A percentile compares a stretch with the other conserved stretches of the same genome.
These are phyloP conservation scores for Omphaloscelis lunosa DNA, from an alignment of 2,888 invertebrate species.

Conservation along the genomic window DNA sequence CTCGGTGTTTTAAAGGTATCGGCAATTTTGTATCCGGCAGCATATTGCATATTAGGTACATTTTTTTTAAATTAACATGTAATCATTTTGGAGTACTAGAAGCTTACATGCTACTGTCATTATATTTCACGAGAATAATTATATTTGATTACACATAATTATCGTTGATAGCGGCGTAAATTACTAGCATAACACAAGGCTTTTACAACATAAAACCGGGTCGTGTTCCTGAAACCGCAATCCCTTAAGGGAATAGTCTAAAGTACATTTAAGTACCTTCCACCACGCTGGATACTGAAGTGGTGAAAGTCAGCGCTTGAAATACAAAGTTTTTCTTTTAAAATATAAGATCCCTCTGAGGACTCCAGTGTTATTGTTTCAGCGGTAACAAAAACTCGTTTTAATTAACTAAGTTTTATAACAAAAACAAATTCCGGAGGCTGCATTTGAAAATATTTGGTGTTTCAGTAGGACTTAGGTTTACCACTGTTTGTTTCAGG, in stretches of 20 bases:
- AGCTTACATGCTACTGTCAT: constrained; percentile 17
- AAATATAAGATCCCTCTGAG: constrained; percentile 64
- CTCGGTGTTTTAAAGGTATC: neutral
- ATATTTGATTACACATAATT: constrained; percentile 58
- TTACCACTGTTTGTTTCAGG: constrained; percentile 22
- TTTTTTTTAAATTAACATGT: constrained; percentile 3
- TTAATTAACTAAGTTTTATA: constrained; percentile 82
- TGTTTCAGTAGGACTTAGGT: constrained; percentile 63
- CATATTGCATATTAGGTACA: neutral
- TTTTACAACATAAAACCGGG: constrained; percentile 40
- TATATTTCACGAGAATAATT: constrained; percentile 28
- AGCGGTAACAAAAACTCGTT: constrained; percentile 76
- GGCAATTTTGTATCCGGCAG: neutral
- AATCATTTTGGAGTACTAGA: constrained; percentile 12
- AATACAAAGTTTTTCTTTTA: constrained; percentile 63
- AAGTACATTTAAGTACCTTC: constrained; percentile 64
- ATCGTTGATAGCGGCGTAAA: constrained; percentile 40
- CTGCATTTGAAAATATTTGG: constrained; percentile 67
- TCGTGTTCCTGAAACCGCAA: constrained; percentile 65
- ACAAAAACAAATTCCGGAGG: constrained; percentile 71
- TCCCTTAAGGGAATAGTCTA: constrained; percentile 70
- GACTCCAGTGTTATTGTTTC: constrained; percentile 71
- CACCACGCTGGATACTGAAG: constrained; percentile 41
- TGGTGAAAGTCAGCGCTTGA: constrained; percentile 60
- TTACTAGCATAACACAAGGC: constrained; percentile 19